phyloP scores from a whole-genome alignment of 2,113 vertebrate species.

The Rhinopomastus cyanomelas region DNA sequence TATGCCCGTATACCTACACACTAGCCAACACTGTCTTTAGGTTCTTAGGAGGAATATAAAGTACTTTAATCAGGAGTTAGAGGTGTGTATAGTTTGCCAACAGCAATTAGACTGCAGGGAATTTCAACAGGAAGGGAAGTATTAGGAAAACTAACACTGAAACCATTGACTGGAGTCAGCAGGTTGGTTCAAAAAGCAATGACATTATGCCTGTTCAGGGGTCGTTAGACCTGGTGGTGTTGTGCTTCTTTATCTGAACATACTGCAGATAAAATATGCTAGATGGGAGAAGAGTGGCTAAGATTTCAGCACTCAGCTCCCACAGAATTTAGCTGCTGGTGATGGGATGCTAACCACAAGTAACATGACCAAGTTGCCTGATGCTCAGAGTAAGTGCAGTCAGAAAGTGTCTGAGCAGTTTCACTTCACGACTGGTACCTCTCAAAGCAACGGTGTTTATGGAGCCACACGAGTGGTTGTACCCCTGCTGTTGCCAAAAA shows the following conservation, averaged over 20 bases:
- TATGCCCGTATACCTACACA: no score
- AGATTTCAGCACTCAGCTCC: not conserved
- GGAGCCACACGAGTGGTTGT: not conserved
- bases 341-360: not conserved
- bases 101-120: not conserved
- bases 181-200: not conserved
- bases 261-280: not conserved
- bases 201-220: not conserved
- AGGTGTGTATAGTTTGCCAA: not conserved
- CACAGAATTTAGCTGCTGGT: not conserved
- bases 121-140: not conserved
- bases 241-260: not conserved
- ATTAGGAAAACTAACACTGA: not conserved
- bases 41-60: not conserved
- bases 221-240: not conserved
- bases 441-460: not conserved
- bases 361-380: not conserved
- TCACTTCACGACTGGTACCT: not conserved
- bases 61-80: not conserved
- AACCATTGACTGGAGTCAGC: not conserved
- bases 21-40: not conserved
- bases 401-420: not conserved
- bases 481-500: conserved; percentile 10
- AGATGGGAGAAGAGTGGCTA: not conserved
- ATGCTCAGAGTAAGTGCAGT: not conserved